Evolutionary conservation across 2,113 vertebrate species (phyloP).

Genomic region (Notarius quadriscutis): DNA sequence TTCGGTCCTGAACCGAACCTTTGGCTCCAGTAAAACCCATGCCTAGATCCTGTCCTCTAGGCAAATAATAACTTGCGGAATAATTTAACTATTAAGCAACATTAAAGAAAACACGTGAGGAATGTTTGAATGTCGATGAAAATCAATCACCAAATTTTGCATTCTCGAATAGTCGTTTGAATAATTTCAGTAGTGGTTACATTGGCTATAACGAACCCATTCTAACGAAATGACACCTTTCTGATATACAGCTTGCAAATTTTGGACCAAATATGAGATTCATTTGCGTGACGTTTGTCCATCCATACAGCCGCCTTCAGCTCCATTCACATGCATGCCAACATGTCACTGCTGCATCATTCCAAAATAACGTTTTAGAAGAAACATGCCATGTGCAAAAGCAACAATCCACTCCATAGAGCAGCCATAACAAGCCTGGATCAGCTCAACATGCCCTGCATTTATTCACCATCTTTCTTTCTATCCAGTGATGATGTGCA

Average conservation of each 20-base stretch:
- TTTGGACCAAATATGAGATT: background rate
- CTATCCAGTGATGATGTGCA: background rate
- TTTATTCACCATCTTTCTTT: background rate
- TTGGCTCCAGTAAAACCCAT: background rate
- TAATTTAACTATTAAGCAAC: constrained; percentile 36
- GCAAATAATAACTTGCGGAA: constrained; percentile 18
- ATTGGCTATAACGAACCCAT: constrained; percentile 47
- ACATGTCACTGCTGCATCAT: background rate
- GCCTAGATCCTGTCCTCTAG: constrained; percentile 9
- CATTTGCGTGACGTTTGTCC: background rate
- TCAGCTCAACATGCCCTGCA: background rate
- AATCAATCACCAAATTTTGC: constrained; percentile 50
- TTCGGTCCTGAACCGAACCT: background rate
- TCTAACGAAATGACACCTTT: constrained; percentile 47
- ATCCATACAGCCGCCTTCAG: background rate
- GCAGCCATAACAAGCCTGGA: too few relatives aligned
- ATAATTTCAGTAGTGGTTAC: constrained; percentile 54
- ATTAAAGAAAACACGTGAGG: constrained; percentile 44
- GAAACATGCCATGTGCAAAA: background rate
- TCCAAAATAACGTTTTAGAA: background rate
- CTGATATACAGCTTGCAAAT: constrained; percentile 27
- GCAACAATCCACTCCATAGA: too few relatives aligned
- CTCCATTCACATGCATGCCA: background rate
- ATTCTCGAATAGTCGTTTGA: constrained; percentile 54
- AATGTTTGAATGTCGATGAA: constrained; percentile 56